Percentiles rank a stretch among this genome's conserved stretches.
Conservation (phyloP, 2,888 invertebrate genomes). For the Eudasyphora cyanicolor region DNA sequence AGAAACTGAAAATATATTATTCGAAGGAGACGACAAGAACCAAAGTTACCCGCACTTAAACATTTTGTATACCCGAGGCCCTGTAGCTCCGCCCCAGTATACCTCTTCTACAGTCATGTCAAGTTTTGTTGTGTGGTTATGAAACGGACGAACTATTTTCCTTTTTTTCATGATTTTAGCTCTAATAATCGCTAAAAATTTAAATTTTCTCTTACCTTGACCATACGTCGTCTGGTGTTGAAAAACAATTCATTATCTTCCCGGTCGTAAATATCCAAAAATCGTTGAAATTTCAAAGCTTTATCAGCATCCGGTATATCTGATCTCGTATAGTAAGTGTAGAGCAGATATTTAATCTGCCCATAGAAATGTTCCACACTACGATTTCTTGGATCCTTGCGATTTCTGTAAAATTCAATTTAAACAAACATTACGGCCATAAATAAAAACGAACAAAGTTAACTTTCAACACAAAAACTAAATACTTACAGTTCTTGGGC, state of each 20-base stretch:
- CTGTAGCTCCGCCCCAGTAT: too few species aligned
- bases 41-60: too few species aligned
- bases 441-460: slow-evolving; percentile 1
- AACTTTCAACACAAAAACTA: background rate
- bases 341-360: slow-evolving; percentile 70
- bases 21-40: too few species aligned
- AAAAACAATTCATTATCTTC: slow-evolving; percentile 72
- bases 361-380: slow-evolving; percentile 70
- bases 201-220: slow-evolving; percentile 66
- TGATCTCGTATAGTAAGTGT: slow-evolving; percentile 69
- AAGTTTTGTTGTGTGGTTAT: too few species aligned
- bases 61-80: too few species aligned
- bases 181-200: too few species aligned
- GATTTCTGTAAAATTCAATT: slow-evolving; percentile 68
- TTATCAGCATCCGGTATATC: slow-evolving; percentile 68
- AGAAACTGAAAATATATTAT: too few species aligned
- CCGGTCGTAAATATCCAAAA: slow-evolving; percentile 73
- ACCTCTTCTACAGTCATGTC: too few species aligned
- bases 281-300: slow-evolving; percentile 73
- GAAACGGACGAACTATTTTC: background rate
- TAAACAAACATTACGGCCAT: slow-evolving; percentile 13
- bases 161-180: too few species aligned
- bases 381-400: slow-evolving; percentile 71
- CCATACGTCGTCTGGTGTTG: slow-evolving; percentile 71
- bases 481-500: slow-evolving; percentile 79